Evolutionary conservation across 2,113 vertebrate species (phyloP), one percentile per base, ranked within the genome.

Genomic region (Aphyosemion australe): DNA sequence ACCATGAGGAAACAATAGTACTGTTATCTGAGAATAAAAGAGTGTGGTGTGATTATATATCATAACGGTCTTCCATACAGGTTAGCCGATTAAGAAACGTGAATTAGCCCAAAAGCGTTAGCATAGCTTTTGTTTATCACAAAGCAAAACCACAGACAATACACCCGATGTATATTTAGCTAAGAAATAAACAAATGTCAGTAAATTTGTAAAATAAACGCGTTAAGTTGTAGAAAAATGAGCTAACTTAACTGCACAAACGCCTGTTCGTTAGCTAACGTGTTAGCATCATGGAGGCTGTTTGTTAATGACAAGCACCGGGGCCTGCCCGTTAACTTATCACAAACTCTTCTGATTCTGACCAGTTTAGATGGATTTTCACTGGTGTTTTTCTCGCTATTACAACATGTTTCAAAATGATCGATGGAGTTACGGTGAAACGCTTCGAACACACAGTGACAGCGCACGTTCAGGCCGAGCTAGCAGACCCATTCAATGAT

Each of bases 401-500:
- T 0, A 46, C 21, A n/a, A 13, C 4, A 0, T 16, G 13, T 20
- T 43, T 15, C 31, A 7, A 0, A 59, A 42, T 34, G 26, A 13
- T 57, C 50, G 69, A 18, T 52, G 48, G 12, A 70, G 21, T 31
- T 46, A 19, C 0, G 12, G 56, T 39, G 54, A 50, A 48, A 46
- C 45, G 41, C 21, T 54, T 52, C 14, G 18, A 37, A 61, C 49
- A 16, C 1, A 31, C 53, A 61, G 72, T 86, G 84, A 88, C 86
- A 87, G 81, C 81, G 84, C 84, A 76, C 20, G 77, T 76, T 76
- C 47, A 70, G 80, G 70, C 74, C 74, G 37, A 43, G 69, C 53
- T 67, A 74, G 67, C 79, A 52, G 20, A 58, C 82, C 72, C 86
- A 89, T 88, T 90, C 87, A 90, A 88, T 83, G 79, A 75, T 83